These are phyloP conservation scores for Amphiprion clarkii DNA, from an alignment of 2,797 vertebrate species.

Conservation along the genomic window DNA sequence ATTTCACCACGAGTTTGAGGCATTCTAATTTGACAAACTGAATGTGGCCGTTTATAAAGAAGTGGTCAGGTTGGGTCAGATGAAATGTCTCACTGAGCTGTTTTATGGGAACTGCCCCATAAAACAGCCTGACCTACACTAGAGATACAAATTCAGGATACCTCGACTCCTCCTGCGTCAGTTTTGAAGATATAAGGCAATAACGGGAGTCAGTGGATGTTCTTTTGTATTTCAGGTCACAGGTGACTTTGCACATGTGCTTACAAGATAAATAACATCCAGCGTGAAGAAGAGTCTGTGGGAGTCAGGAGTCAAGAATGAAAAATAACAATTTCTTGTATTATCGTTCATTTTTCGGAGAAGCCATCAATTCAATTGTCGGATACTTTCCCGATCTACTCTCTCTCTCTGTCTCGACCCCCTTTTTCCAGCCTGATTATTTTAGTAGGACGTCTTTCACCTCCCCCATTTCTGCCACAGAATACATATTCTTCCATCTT, in stretches of 20 bases:
- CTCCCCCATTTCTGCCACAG: conserved; percentile 1
- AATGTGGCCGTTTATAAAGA: no score
- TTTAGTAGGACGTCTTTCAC: conserved; percentile 21
- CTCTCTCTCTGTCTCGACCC: conserved; percentile 2
- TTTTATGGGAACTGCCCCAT: no score
- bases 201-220: background rate
- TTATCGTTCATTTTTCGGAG: conserved; percentile 48
- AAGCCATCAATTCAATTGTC: conserved; percentile 26
- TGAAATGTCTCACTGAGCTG: background rate
- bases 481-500: background rate
- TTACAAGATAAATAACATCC: conserved; percentile 20
- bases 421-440: conserved; percentile 16
- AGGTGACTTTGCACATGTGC: conserved; percentile 1
- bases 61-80: background rate
- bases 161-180: background rate
- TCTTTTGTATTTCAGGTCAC: background rate
- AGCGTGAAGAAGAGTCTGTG: background rate
- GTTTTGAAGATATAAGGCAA: background rate
- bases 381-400: conserved; percentile 19
- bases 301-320: conserved; percentile 18
- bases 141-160: background rate
- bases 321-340: conserved; percentile 30
- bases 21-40: no score
- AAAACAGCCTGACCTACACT: background rate
- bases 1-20: no score